Evolutionary conservation across 2,888 invertebrate species (phyloP).

Genomic region (Girardia tigrina): DNA sequence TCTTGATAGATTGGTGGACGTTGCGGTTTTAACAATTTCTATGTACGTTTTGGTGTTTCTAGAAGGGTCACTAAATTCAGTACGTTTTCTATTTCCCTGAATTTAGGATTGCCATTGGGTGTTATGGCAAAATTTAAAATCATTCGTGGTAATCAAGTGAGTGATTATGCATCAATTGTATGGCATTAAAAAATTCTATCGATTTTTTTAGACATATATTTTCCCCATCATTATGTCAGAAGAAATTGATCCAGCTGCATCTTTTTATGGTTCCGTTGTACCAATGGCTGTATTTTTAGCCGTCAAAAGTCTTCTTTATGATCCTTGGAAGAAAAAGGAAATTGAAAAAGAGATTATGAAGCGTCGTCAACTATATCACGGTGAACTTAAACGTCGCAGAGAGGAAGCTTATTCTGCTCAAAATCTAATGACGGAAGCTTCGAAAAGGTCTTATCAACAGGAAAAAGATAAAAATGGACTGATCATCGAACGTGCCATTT

Average conservation of each 20-base stretch:
- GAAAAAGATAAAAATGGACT: slow-evolving; percentile 16
- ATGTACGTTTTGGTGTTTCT: neutral
- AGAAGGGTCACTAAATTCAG: slow-evolving; percentile 1
- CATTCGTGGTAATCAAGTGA: neutral
- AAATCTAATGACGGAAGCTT: slow-evolving; percentile 15
- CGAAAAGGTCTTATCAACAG: neutral
- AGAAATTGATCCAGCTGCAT: neutral
- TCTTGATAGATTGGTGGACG: slow-evolving; percentile 3
- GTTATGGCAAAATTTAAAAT: neutral
- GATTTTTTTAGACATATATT: neutral
- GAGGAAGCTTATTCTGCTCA: slow-evolving; percentile 13
- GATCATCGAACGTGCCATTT: neutral
- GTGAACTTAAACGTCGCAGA: slow-evolving; percentile 7
- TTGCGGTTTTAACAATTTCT: neutral
- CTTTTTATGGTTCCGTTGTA: slow-evolving; percentile 10
- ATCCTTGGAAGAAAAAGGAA: slow-evolving; percentile 21
- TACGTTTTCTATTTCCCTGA: neutral
- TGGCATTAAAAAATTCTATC: neutral
- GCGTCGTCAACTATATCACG: neutral
- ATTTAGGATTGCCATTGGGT: neutral
- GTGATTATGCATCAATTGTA: neutral
- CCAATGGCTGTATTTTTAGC: slow-evolving; percentile 16
- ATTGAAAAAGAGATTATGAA: neutral
- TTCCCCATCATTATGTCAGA: slow-evolving; percentile 18
- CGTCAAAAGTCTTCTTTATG: slow-evolving; percentile 20